Base-by-base conservation (phyloP, 1,140 invertebrate genomes). In the Macrobrachium rosenbergii region DNA sequence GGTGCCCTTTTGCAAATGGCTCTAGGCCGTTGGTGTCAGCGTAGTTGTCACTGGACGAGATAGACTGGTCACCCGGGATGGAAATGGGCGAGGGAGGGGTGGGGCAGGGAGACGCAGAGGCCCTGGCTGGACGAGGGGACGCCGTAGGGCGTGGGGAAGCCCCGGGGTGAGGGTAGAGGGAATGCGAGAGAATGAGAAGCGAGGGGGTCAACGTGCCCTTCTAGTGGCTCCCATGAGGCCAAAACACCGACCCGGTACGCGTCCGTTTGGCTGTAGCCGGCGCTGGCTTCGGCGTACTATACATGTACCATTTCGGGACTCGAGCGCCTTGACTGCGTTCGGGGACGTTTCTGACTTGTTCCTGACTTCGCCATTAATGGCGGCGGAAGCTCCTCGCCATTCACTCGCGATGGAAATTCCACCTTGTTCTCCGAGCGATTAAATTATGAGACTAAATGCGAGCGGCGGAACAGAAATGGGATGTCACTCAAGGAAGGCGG, bases 181-280 rank as follows among this genome's bases (percentile, higher is more conserved):
- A 21, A 37, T 69, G 67, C 37, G 67, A 52, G 52, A 52, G 52
- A 52, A 52, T 52, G 52, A 52, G 52, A 52, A 52, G 52, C 52
- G 52, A 52, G 75, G 83, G 83, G 83, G 83, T 60, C 83, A 63
- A 64, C 83, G 75, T 23, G 83, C 83, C 83, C 60, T 62, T 28
- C 75, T 60, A 85, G 83, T 85, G 76, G 83, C 83, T 85, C 83
- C 76, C 83, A 69, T 43, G 83, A 79, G 83, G 63, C 83, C 83
- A 85, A 60, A 85, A 85, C 76, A 79, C 83, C 83, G 83, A 85
- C 83, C 83, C 83, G 76, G 17, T 23, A n/a, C 37, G 77, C 76
- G 19, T 85, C 37, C 83, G 19, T 52, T 67, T 63, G 14, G 28
- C 63, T 69, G 59, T 21, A 12, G 19, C n/a, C 43, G 75, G 64